Evolutionary conservation across 2,888 invertebrate genomes (phyloP).

Genomic region (Amphimallon solstitiale): DNA sequence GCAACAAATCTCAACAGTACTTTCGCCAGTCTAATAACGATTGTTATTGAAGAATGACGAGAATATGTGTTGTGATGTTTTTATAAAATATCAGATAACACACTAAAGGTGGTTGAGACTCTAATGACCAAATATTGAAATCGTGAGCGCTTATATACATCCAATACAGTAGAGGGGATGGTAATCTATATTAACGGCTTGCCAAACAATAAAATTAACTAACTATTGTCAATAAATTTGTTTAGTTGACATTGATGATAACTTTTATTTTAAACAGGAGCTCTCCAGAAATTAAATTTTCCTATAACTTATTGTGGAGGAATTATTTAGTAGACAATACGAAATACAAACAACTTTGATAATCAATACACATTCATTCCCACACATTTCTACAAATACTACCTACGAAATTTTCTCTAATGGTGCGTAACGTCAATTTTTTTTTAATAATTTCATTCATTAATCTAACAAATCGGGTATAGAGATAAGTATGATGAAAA

Average conservation of each 20-base stretch:
- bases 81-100: neutral
- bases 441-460: too few relatives aligned
- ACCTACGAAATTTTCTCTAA: too few relatives aligned
- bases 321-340: too few relatives aligned
- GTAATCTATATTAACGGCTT: slow-evolving; percentile 12
- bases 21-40: slow-evolving; percentile 55
- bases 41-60: slow-evolving; percentile 1
- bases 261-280: neutral
- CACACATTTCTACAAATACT: too few relatives aligned
- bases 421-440: too few relatives aligned
- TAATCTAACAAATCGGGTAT: too few relatives aligned
- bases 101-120: neutral
- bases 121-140: slow-evolving; percentile 3
- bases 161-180: slow-evolving; percentile 8
- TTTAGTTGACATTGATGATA: slow-evolving; percentile 6
- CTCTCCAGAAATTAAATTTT: neutral
- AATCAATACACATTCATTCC: too few relatives aligned
- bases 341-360: too few relatives aligned
- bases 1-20: slow-evolving; percentile 62
- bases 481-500: too few relatives aligned
- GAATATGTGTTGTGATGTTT: neutral
- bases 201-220: slow-evolving; percentile 54
- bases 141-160: slow-evolving; percentile 10
- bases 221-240: slow-evolving; percentile 12
- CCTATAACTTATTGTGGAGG: slow-evolving; percentile 1